These are phyloP conservation scores for Notamacropus eugenii DNA, from an alignment of 2,797 vertebrate genomes.

Conservation along the genomic window DNA sequence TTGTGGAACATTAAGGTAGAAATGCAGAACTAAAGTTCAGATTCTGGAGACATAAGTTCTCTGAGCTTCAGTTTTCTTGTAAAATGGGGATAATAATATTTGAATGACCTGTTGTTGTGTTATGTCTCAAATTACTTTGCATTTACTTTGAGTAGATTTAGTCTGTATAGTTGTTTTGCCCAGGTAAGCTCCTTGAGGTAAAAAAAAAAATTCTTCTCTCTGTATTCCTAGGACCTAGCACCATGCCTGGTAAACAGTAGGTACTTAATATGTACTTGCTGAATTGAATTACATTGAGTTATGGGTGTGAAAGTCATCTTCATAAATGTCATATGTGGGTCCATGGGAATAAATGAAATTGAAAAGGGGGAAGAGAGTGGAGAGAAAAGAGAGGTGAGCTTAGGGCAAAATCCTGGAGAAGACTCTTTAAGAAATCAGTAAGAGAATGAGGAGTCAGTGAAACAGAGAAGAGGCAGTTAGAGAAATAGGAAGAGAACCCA, in stretches of 20 bases:
- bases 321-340: background rate
- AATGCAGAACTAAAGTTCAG: background rate
- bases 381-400: background rate
- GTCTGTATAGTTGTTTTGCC: background rate
- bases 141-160: background rate
- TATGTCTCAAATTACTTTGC: background rate
- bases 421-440: background rate
- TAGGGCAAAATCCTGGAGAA: background rate
- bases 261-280: background rate
- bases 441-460: background rate
- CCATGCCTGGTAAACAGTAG: background rate
- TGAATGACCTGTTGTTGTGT: background rate
- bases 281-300: background rate
- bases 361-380: background rate
- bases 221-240: background rate
- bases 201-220: background rate
- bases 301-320: background rate
- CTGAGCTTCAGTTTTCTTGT: background rate
- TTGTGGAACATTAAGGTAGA: background rate
- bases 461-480: background rate
- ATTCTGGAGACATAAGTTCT: background rate
- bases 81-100: background rate
- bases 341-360: background rate
- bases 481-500: background rate
- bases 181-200: background rate